Evolutionary conservation across 2,797 vertebrate species (phyloP).

Genomic region (Meda fulgida): DNA sequence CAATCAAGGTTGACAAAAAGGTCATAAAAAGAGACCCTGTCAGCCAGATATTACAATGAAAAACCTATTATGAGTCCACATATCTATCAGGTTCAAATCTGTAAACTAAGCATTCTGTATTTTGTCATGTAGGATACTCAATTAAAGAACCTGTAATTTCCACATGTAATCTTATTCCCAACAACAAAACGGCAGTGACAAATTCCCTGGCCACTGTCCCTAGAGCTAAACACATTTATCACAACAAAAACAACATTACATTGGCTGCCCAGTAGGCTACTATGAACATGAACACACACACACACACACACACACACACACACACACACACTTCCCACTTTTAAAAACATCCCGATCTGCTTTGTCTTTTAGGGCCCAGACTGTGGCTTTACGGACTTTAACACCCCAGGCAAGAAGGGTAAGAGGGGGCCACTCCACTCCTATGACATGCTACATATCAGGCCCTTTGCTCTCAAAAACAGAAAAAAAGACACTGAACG

Average conservation of each 20-base stretch:
- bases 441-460: neutral
- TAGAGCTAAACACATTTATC: slow-evolving; percentile 39
- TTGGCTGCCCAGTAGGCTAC: slow-evolving; percentile 26
- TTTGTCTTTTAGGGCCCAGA: slow-evolving; percentile 9
- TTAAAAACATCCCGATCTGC: slow-evolving; percentile 38
- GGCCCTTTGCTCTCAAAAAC: neutral
- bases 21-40: neutral
- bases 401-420: slow-evolving; percentile 24
- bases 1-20: neutral
- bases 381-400: slow-evolving; percentile 26
- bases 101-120: slow-evolving; percentile 1
- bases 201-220: slow-evolving; percentile 28
- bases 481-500: neutral
- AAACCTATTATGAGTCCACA: neutral
- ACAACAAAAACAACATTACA: slow-evolving; percentile 41
- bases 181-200: slow-evolving; percentile 42
- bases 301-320: slow-evolving; percentile 3
- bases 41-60: neutral
- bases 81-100: slow-evolving; percentile 13
- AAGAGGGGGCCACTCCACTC: neutral
- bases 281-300: neutral
- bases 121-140: slow-evolving; percentile 13
- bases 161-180: slow-evolving; percentile 26
- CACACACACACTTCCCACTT: slow-evolving; percentile 30
- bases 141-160: slow-evolving; percentile 26